Base-by-base conservation (phyloP, 2,888 invertebrate genomes). In the Mesorhabditis belari region DNA sequence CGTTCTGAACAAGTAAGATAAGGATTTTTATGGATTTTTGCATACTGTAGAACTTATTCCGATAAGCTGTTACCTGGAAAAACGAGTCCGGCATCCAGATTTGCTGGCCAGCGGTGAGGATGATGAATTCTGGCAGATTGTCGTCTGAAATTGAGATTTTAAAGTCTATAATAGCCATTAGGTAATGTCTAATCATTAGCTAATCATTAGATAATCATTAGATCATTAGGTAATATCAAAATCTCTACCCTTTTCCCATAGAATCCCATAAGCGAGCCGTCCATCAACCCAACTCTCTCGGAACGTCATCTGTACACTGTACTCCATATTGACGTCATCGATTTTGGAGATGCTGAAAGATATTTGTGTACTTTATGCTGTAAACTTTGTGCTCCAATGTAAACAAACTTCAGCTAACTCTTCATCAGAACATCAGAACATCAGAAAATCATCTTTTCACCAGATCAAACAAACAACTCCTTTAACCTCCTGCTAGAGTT, bases 21-120 rank as follows among this genome's bases (percentile, higher is more conserved):
- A 5, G 27, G 3, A 58, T 5, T 0, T 9, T 19, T 17, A 29
- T 44, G n/a, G 21, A 21, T 3, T 55, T 19, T 19, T 9, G 17
- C 9, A 2, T 19, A 56, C 23, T 2, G 19, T 56, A 21, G 1
- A 25, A 44, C 17, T 19, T n/a, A 49, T 21, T 55, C 26, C 29
- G 9, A 27, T 28, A 25, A 49, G 12, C 24, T 1, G 49, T 19
- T 23, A 74, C 75, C 62, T 75, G 77, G 59, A 79, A 95, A 87
- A 94, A 95, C 75, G 95, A 86, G 85, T 96, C 95, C 49, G 95
- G 95, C 90, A 94, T 94, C 74, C 95, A 96, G 63, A 95, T 92
- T 77, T 92, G 88, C 84, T 90, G 90, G 58, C 82, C 79, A 4
- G 77, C 69, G 1, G 77, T 73, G 26, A 79, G 60, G 58, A 79